phyloP scores from a whole-genome alignment of 2,113 vertebrate species.

The Sminthopsis crassicaudata region DNA sequence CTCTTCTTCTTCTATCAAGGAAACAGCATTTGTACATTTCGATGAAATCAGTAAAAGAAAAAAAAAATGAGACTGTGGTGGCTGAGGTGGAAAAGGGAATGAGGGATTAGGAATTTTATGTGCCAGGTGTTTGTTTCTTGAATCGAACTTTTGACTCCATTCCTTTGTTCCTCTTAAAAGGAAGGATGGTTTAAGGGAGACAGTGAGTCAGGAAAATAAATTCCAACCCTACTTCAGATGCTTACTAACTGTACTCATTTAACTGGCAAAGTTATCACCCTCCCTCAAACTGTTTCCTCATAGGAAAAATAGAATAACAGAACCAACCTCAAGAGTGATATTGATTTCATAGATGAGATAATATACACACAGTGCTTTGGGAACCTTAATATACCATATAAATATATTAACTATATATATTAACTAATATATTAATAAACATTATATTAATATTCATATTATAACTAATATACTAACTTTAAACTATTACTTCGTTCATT shows the following conservation, averaged over 20 bases:
- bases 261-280: background rate
- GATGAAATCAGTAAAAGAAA: background rate
- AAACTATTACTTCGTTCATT: too few relatives aligned
- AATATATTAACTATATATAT: too few relatives aligned
- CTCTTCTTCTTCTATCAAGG: background rate
- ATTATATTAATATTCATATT: too few relatives aligned
- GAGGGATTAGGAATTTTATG: too few relatives aligned
- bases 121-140: too few relatives aligned
- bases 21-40: background rate
- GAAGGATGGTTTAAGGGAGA: background rate
- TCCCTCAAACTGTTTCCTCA: background rate
- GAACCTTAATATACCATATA: too few relatives aligned
- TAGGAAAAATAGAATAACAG: background rate
- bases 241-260: background rate
- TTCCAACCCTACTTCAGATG: background rate
- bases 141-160: background rate
- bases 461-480: too few relatives aligned
- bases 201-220: background rate
- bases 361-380: too few relatives aligned
- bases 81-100: too few relatives aligned
- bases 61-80: background rate
- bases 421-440: too few relatives aligned
- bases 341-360: background rate
- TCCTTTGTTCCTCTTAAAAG: background rate
- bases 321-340: background rate